Evolutionary conservation across 2,113 vertebrate species (phyloP).

Genomic region (Sylvia atricapilla): DNA sequence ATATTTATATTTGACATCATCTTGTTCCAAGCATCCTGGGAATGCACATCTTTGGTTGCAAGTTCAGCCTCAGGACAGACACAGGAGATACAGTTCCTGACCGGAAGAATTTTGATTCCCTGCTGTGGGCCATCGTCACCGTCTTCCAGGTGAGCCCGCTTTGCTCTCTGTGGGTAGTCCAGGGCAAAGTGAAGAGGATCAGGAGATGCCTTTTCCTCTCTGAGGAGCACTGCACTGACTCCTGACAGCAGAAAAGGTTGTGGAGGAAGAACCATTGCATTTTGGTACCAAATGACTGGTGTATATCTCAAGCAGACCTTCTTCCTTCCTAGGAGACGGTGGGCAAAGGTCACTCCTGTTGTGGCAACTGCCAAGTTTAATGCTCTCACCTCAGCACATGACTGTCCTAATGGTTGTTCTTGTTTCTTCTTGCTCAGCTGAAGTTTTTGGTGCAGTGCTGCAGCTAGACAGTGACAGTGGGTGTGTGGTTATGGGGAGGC

Average conservation of each 20-base stretch:
- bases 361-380: background rate
- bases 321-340: background rate
- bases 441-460: background rate
- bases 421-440: background rate
- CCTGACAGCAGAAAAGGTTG: background rate
- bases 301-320: background rate
- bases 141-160: constrained; percentile 88
- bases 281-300: background rate
- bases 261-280: background rate
- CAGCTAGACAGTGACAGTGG: background rate
- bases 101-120: constrained; percentile 95
- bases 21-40: constrained; percentile 85
- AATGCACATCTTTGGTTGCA: constrained; percentile 99
- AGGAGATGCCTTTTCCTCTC: background rate
- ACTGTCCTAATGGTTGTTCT: background rate
- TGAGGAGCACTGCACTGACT: background rate
- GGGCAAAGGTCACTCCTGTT: background rate
- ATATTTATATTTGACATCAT: background rate
- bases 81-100: constrained; percentile 93
- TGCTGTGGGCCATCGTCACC: constrained; percentile 96
- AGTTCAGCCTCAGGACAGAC: constrained; percentile 94
- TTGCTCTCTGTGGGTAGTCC: fast-evolving
- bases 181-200: background rate
- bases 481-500: background rate
- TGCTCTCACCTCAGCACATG: background rate